Base-by-base conservation (phyloP, 2,888 invertebrate species). In the Liposcelis brunnea region DNA sequence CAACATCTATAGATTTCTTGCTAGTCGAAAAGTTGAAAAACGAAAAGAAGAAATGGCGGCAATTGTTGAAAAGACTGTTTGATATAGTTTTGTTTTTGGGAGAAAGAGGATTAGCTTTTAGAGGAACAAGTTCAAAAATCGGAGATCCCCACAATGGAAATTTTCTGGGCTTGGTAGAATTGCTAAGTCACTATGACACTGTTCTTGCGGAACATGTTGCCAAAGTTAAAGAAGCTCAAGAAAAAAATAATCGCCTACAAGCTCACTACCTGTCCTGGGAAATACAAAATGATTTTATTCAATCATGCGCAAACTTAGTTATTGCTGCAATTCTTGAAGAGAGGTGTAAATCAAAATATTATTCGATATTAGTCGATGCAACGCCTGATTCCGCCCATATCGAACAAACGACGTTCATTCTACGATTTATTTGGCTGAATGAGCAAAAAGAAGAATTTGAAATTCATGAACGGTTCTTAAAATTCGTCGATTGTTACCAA, bases 211-310 rank as follows among this genome's bases (percentile, higher is more conserved):
- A 49, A 15, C 51, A 52, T 50, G 43, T 51, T 12, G 26, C 45
- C 12, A 46, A 37, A 42, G 37, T 49, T 34, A 42, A 35, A 42
- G 40, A 40, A 11, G 32, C 45, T 12, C 34, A 47, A 43, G 31
- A 49, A 44, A 36, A 31, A 21, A 44, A 47, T 36, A 14, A 37
- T 31, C 34, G 14, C 4, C 6, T 35, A 6, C 35, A 19, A 6
- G 40, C 6, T 7, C 15, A 19, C 16, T 40, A 40, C 11, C 21
- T 16, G 11, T 2, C n/a, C 10, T 12, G 11, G 10, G 45, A 49
- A 11, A 50, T 48, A 42, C 50, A 50, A 43, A 51, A 52, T 42
- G 50, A 52, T 21, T 50, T 52, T 42, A 52, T 52, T 4, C 15
- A 34, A 5, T 6, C 47, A 2, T 49, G 47, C 35, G 38, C 34